Base-by-base conservation (phyloP, 2,797 vertebrate genomes). In the Oryzias dopingdopingensis region DNA sequence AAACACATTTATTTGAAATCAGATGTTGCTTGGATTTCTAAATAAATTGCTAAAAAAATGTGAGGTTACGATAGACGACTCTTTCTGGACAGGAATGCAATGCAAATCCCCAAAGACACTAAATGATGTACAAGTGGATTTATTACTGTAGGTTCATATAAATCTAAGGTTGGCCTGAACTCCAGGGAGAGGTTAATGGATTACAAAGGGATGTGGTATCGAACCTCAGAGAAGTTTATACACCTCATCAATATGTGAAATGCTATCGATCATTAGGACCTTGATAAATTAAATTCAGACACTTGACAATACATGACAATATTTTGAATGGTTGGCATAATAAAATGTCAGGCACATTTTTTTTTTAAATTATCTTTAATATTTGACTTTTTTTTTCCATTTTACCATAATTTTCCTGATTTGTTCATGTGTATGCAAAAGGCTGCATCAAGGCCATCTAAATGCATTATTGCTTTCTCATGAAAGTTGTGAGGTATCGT, bases 161-260 rank as follows among this genome's bases (percentile, higher is more conserved):
- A 93, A 93, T 93, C 90, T 92, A 87, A 88, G 90, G 88, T 85
- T 86, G 89, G 90, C 81, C 85, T 92, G 89, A 92, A 92, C 92
- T 93, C 92, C 85, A 81, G 90, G 90, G 92, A 92, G 91, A 93
- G 91, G 92, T 92, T 92, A 92, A 93, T 93, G 91, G 92, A 93
- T 93, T 92, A 93, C 91, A 91, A 93, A 92, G 90, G 91, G 90
- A 92, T 92, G 91, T 86, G 81, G 85, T 91, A 93, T 93, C 69
- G 92, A 93, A 88, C 90, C 90, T 87, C 74, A 8, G 77, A 88
- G 90, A 92, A 92, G 92, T 93, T 92, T 92, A 92, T 92, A 93
- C 90, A 91, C 87, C 89, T 91, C 90, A 91, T 93, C 91, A 90
- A 93, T 92, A 91, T 86, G 87, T 89, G 90, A 89, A 91, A 90